Percentiles rank a stretch among this genome's conserved stretches.
Evolutionary conservation across 2,113 vertebrate genomes (phyloP).

Genomic region (Phoenicopterus ruber): DNA sequence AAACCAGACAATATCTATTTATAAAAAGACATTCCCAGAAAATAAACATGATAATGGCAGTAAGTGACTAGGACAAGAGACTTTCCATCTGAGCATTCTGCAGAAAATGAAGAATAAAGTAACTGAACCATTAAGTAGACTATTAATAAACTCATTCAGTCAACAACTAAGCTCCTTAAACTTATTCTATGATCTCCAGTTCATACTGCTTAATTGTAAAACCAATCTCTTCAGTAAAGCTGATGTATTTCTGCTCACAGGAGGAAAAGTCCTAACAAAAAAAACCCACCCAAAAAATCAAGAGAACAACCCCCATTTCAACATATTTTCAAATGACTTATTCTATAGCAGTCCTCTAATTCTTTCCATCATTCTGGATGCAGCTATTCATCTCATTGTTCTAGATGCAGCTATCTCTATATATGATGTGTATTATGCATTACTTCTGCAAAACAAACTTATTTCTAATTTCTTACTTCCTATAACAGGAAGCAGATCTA

Average conservation of each 20-base stretch:
- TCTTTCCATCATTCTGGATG: not conserved
- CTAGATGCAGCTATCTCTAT: not conserved
- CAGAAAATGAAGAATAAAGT: constrained; percentile 5
- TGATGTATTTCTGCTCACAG: not conserved
- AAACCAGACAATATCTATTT: not conserved
- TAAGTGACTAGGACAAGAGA: not conserved
- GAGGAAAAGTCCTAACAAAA: too few species aligned
- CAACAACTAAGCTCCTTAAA: constrained; percentile 42
- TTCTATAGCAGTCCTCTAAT: not conserved
- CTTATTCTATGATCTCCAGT: not conserved
- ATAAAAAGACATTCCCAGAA: not conserved
- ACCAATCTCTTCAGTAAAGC: not conserved
- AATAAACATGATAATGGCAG: not conserved
- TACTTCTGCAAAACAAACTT: not conserved
- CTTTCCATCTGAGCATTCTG: not conserved
- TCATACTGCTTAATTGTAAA: constrained; percentile 4
- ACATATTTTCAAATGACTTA: not conserved
- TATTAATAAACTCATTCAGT: constrained; percentile 37
- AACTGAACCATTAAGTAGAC: not conserved
- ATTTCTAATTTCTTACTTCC: not conserved
- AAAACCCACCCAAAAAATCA: not conserved
- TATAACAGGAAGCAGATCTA: not conserved
- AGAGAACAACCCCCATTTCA: not conserved
- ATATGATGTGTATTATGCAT: not conserved
- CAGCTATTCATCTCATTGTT: not conserved